Evolutionary conservation across 2,888 invertebrate species (phyloP), one percentile per base, ranked within the genome.

Genomic region (Ormyrus labotus): DNA sequence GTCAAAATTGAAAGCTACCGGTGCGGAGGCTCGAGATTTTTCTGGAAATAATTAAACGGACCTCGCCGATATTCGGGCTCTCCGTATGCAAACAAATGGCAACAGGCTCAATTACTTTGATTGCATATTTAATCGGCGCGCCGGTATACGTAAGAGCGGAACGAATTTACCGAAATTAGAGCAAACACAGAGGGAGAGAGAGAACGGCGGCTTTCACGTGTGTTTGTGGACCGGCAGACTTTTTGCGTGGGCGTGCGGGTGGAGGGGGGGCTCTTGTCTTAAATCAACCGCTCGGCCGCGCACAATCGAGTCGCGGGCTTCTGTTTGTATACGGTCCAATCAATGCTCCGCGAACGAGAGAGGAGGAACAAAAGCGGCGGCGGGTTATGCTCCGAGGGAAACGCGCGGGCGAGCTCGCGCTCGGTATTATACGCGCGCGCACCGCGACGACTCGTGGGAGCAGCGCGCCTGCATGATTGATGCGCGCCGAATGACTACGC

Each of bases 401-500:
- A 61, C 81, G 70, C 53, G 57, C 50, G 58, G 13, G 45, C 67
- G n/a, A 1, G 19, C 19, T 19, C 19, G 19, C 19, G 69, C 80
- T 82, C 83, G 81, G 80, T 78, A 73, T 19, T 79, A 75, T 83
- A 61, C 81, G 70, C 53, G 57, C 50, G 19, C 19, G 19, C 19
- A 2, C 19, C 19, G 19, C 19, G 19, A 19, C 19, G 1, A 19
- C 19, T 19, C 19, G 19, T 19, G 19, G 19, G 19, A 19, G 45
- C 67, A 10, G 3, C 34, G 34, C 34, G 2, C 81, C 83, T 83
- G 82, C 81, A 83, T 83, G 85, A 86, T 85, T 85, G 84, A 85
- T 85, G 84, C 83, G 82, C 81, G 82, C 80, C 84, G 82, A 84
- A 84, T 84, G 86, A 85, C 83, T 84, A 68, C 82, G 83, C 83